Base-by-base conservation (phyloP, 1,140 invertebrate genomes). In the Goniozus legneri region DNA sequence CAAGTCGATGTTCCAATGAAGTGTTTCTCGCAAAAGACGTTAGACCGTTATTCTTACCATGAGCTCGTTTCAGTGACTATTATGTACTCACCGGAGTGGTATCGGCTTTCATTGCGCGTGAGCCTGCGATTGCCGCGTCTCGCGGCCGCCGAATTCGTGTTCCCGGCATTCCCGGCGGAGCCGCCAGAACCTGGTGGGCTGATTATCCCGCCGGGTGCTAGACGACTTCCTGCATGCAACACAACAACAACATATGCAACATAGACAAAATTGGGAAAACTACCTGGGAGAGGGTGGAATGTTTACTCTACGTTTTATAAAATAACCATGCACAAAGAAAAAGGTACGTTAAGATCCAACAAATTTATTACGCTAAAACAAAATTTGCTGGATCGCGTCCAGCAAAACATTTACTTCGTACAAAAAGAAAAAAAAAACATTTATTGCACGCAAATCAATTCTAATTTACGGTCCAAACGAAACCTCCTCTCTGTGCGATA, bases 71-170 rank as follows among this genome's bases (percentile, higher is more conserved):
- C 12, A 7, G 12, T 27, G 6, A 7, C 12, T 27, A 27, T 24
- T 10, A 32, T 50, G 52, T 71, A 78, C 79, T 86, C 84, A 95
- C 93, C 92, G 75, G 93, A 96, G 77, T 97, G 94, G 76, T 96
- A 97, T 60, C 94, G 82, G 76, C 89, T 94, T 78, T 97, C 94
- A 79, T 95, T 93, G 65, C 93, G 81, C 52, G 93, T 96, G 44
- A 95, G 84, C 62, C 92, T 79, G 50, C 92, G 80, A 75, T 94
- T 92, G 64, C 88, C 89, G 65, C 89, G 82, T 64, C 89, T 81
- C 62, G 86, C 80, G 48, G 77, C 77, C 54, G 75, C 76, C 57
- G 68, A 70, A 56, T 74, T 76, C 24, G 70, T 58, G 44, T 64
- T 72, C 42, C 78, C 82, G 65, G 78, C 78, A 54, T 76, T 79